These are phyloP conservation scores for Steromphala cineraria DNA, from an alignment of 2,888 invertebrate species.

Conservation along the genomic window DNA sequence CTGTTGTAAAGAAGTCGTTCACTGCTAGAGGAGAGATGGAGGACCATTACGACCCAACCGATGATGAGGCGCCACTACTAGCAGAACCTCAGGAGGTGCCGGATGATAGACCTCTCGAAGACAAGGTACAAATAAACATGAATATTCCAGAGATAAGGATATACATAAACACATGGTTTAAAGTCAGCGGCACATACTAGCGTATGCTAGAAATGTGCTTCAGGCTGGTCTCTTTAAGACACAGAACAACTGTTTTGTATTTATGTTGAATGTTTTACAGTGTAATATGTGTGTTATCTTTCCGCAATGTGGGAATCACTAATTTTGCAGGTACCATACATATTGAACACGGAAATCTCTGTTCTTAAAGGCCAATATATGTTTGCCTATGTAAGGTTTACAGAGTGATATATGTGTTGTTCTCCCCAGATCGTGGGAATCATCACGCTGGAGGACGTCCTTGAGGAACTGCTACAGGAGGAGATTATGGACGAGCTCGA, in stretches of 20 bases:
- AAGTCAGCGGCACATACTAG: too few species aligned
- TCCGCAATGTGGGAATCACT: too few species aligned
- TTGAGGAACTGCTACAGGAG: slow-evolving; percentile 73
- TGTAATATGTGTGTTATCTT: not conserved
- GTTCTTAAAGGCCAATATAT: too few species aligned
- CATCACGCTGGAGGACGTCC: slow-evolving; percentile 73
- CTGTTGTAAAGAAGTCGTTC: slow-evolving; percentile 13
- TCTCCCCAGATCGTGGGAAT: slow-evolving; percentile 62
- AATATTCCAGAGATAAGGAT: too few species aligned
- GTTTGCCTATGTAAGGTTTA: too few species aligned
- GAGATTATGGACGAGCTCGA: slow-evolving; percentile 74
- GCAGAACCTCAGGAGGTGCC: not conserved
- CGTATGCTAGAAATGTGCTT: too few species aligned
- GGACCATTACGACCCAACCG: not conserved
- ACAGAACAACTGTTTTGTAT: too few species aligned
- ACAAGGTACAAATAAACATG: not conserved
- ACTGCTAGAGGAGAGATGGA: not conserved
- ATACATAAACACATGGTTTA: not conserved
- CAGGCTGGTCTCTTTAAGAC: too few species aligned
- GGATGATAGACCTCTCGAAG: not conserved
- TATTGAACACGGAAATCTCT: too few species aligned
- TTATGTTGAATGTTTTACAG: too few species aligned
- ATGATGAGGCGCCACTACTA: slow-evolving; percentile 11
- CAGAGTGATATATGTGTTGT: too few species aligned
- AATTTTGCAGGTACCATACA: not conserved